phyloP scores from a whole-genome alignment of 2,113 vertebrate genomes.

The Actenoides hombroni region DNA sequence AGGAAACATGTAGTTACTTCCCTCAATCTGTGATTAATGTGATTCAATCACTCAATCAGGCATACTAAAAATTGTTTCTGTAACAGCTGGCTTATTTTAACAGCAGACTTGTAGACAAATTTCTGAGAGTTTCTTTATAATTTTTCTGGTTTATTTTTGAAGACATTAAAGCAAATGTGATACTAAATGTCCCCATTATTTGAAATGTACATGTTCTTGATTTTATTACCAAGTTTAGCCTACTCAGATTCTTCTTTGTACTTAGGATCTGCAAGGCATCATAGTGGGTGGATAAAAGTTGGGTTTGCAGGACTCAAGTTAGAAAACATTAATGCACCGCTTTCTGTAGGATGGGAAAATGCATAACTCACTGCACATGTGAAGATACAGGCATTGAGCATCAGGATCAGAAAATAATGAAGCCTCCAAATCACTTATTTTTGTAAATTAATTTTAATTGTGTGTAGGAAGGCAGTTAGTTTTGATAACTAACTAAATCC shows the following conservation, averaged over 20 bases:
- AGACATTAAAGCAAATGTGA: background rate
- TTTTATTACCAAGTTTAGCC: background rate
- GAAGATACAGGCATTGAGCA: background rate
- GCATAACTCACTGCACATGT: background rate
- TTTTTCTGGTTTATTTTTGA: background rate
- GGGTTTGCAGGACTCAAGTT: background rate
- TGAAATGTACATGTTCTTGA: background rate
- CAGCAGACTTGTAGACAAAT: background rate
- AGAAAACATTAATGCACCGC: background rate
- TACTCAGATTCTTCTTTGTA: background rate
- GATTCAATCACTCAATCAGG: background rate
- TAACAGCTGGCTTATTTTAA: background rate
- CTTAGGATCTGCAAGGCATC: background rate
- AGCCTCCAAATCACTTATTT: background rate
- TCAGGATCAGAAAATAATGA: background rate
- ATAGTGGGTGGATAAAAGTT: background rate
- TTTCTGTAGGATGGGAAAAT: background rate
- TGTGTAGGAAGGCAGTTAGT: background rate
- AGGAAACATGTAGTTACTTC: background rate
- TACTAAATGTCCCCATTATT: background rate
- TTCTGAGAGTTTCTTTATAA: background rate
- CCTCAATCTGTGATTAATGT: background rate
- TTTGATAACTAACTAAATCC: slow-evolving; percentile 4
- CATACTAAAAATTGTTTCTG: background rate
- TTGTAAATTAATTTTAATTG: background rate